A percentile compares a stretch with the other conserved stretches of the same genome.
Evolutionary conservation across 2,113 vertebrate species (phyloP).

Genomic region (Baryphthengus martii): DNA sequence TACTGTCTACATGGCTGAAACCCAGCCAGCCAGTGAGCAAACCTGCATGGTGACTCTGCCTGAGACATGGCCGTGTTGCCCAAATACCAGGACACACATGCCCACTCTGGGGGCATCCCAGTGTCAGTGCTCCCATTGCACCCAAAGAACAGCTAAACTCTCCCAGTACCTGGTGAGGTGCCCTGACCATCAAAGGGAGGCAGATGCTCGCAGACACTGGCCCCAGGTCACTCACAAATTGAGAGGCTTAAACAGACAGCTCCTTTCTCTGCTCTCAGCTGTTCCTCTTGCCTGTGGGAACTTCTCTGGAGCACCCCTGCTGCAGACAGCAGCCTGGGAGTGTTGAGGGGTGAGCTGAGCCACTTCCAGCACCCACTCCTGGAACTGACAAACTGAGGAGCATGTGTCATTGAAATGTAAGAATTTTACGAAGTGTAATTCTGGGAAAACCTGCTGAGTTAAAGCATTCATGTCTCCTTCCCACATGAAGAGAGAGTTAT

Average conservation of each 20-base stretch:
- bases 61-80: fast-evolving
- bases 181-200: not conserved
- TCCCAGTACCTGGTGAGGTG: no score
- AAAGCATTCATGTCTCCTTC: not conserved
- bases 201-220: not conserved
- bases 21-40: not conserved
- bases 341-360: not conserved
- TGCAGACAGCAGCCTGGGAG: not conserved
- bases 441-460: not conserved
- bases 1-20: not conserved
- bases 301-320: not conserved
- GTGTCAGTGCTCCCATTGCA: not conserved
- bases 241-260: not conserved
- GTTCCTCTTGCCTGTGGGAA: not conserved
- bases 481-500: not conserved
- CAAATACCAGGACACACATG: not conserved
- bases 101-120: not conserved
- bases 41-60: not conserved
- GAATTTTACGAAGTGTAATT: not conserved
- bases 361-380: not conserved
- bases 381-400: not conserved
- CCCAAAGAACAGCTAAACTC: not conserved
- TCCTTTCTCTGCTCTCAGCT: not conserved
- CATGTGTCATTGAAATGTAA: fast-evolving
- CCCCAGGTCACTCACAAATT: not conserved